These are phyloP conservation scores for Drosophila pseudotakahashii DNA, from an alignment of 2,888 invertebrate species.

Conservation along the genomic window DNA sequence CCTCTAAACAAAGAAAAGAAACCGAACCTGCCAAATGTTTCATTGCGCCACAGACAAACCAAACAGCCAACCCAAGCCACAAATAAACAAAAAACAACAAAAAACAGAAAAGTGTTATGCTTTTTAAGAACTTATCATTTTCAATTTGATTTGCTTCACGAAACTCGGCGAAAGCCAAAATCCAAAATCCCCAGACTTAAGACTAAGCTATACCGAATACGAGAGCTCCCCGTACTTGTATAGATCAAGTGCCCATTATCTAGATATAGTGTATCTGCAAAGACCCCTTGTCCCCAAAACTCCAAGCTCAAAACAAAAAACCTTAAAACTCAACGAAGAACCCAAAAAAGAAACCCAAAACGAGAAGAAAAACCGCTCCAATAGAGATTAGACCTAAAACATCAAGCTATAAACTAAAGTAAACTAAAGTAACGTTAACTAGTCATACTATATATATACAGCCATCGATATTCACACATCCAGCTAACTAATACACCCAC, in stretches of 20 bases:
- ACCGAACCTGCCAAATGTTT: conserved; percentile 5
- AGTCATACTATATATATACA: conserved; percentile 37
- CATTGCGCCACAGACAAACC: conserved; percentile 28
- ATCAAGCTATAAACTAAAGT: conserved; percentile 45
- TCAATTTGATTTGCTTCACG: conserved; percentile 35
- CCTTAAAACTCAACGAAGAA: conserved; percentile 12
- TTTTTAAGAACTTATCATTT: conserved; percentile 46
- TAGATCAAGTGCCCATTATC: conserved; percentile 12
- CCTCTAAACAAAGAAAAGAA: conserved; percentile 8
- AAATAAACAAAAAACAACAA: conserved; percentile 17
- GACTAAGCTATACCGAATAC: conserved; percentile 23
- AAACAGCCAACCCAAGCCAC: conserved; percentile 11
- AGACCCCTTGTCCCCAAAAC: conserved; percentile 4
- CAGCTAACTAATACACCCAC: neutral
- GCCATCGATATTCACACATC: neutral
- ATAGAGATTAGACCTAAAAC: conserved; percentile 35
- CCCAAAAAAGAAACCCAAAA: too few relatives aligned
- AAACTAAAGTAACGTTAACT: conserved; percentile 43
- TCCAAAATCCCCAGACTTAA: conserved; percentile 19
- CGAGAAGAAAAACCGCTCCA: too few relatives aligned
- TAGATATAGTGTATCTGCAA: conserved; percentile 15
- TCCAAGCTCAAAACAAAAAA: neutral
- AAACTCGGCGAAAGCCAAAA: conserved; percentile 10
- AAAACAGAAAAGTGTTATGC: conserved; percentile 39
- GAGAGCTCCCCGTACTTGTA: conserved; percentile 2